Percentiles rank a stretch among this genome's conserved stretches.
phyloP scores from a whole-genome alignment of 2,113 vertebrate genomes.

The Daboia siamensis region DNA sequence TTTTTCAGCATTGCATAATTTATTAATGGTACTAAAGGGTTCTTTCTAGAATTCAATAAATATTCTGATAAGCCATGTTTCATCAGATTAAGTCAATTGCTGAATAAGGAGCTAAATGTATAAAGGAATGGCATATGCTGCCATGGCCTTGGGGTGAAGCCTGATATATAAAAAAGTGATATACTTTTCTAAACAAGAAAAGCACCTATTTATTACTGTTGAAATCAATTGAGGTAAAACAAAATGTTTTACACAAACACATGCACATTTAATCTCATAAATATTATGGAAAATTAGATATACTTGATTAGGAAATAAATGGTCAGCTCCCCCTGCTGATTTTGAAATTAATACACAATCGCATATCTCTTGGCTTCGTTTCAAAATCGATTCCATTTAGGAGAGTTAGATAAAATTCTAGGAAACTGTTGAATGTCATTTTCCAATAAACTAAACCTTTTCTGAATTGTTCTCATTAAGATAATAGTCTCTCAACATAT shows the following conservation, averaged over 20 bases:
- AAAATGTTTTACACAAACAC: background rate
- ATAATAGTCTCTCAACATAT: background rate
- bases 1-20: too few species aligned
- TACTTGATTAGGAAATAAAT: background rate
- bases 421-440: background rate
- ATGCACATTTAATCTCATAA: background rate
- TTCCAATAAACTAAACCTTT: background rate
- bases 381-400: background rate
- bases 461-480: background rate
- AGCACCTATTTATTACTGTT: background rate
- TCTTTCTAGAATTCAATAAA: too few species aligned
- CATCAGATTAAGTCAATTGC: too few species aligned
- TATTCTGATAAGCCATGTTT: too few species aligned
- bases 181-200: background rate
- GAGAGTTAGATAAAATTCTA: background rate
- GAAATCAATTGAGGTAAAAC: background rate
- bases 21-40: too few species aligned
- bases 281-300: background rate
- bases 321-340: background rate
- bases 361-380: background rate
- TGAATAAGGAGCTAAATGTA: too few species aligned
- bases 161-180: background rate
- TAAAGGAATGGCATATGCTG: too few species aligned
- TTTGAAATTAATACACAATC: background rate
- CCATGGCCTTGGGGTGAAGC: too few species aligned